Evolutionary conservation across 1,140 invertebrate species (phyloP).

Genomic region (Drosophila lowei): DNA sequence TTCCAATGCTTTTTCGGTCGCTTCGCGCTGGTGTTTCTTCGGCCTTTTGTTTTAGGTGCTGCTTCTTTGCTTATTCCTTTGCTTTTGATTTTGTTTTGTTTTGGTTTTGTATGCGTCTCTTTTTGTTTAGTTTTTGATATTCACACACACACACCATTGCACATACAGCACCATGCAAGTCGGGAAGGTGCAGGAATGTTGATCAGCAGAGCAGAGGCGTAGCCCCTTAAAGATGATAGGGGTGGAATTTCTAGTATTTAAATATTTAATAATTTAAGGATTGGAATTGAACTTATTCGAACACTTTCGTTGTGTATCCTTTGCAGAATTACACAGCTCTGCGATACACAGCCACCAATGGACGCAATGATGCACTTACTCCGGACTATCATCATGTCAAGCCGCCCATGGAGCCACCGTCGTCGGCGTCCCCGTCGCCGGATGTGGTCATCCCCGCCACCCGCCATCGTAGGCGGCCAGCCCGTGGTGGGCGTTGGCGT

Average conservation of each 20-base stretch:
- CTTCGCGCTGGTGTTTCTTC: constrained; percentile 46
- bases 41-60: constrained; percentile 72
- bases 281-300: not conserved
- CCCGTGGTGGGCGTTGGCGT: constrained; percentile 18
- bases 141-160: constrained; percentile 41
- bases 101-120: constrained; percentile 61
- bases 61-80: constrained; percentile 30
- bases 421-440: constrained; percentile 64
- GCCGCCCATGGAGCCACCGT: constrained; percentile 68
- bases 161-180: constrained; percentile 12
- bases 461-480: constrained; percentile 37
- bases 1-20: constrained; percentile 66
- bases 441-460: constrained; percentile 54
- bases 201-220: constrained; percentile 34
- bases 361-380: constrained; percentile 69
- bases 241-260: not conserved
- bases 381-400: constrained; percentile 77
- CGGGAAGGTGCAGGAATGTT: constrained; percentile 53
- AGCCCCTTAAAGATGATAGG: not conserved
- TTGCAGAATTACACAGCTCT: constrained; percentile 72
- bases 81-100: constrained; percentile 67
- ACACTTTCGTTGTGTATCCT: not conserved
- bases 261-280: not conserved
- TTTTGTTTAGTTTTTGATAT: constrained; percentile 75
- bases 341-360: constrained; percentile 76